phyloP scores from a whole-genome alignment of 2,113 vertebrate genomes.

The Pholis gunnellus region DNA sequence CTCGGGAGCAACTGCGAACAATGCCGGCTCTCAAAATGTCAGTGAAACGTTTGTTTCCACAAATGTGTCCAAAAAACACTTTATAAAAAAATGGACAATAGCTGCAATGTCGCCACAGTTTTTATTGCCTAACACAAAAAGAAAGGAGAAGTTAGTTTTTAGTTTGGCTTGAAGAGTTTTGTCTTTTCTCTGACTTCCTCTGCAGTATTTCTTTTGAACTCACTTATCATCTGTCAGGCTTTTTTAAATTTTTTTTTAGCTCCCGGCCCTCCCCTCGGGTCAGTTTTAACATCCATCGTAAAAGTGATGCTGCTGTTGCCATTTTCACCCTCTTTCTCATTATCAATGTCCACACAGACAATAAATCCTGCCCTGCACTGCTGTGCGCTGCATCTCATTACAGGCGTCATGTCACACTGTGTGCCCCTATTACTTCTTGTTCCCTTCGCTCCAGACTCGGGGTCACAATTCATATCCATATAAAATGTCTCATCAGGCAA shows the following conservation, averaged over 20 bases:
- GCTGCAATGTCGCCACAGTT: slow-evolving; percentile 1
- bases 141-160: neutral
- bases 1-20: neutral
- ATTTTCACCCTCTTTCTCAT: slow-evolving; percentile 58
- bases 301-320: slow-evolving; percentile 58
- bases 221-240: slow-evolving; percentile 30
- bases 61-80: neutral
- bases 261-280: slow-evolving; percentile 26
- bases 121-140: neutral
- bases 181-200: neutral
- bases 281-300: slow-evolving; percentile 58
- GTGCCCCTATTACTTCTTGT: slow-evolving; percentile 48
- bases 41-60: neutral
- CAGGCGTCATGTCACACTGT: slow-evolving; percentile 45
- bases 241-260: slow-evolving; percentile 47
- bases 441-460: slow-evolving; percentile 37
- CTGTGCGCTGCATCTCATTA: slow-evolving; percentile 65
- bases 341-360: slow-evolving; percentile 65
- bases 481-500: slow-evolving; percentile 51
- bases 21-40: neutral
- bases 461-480: slow-evolving; percentile 62
- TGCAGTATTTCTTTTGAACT: neutral
- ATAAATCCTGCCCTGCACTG: slow-evolving; percentile 51
- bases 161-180: slow-evolving; percentile 5
- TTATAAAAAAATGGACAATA: neutral